phyloP scores from a whole-genome alignment of 2,888 invertebrate species.

The Hedya salicella region DNA sequence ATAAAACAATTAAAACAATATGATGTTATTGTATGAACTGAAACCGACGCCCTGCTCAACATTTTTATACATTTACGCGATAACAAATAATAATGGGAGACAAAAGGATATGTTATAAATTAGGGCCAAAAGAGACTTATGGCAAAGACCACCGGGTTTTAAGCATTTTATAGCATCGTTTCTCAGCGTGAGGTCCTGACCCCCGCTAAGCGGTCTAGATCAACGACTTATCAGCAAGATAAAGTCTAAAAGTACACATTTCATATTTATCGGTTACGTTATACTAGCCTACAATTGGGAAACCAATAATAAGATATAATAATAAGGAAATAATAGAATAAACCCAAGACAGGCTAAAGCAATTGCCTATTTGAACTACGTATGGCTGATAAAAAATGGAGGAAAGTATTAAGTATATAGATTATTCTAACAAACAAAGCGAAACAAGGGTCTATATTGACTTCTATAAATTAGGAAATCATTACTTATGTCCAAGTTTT shows the following conservation, averaged over 20 bases:
- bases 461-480: too few relatives aligned
- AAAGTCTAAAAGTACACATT: constrained; percentile 28
- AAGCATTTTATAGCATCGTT: constrained; percentile 32
- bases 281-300: not conserved
- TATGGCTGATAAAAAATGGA: too few relatives aligned
- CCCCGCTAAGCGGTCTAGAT: constrained; percentile 29
- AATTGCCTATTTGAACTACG: too few relatives aligned
- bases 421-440: too few relatives aligned
- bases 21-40: too few relatives aligned
- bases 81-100: not conserved
- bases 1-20: too few relatives aligned
- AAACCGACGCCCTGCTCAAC: too few relatives aligned
- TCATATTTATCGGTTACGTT: constrained; percentile 4
- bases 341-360: not conserved
- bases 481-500: too few relatives aligned
- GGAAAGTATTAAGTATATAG: too few relatives aligned
- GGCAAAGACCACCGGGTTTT: constrained; percentile 10
- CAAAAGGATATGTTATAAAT: constrained; percentile 12
- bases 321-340: not conserved
- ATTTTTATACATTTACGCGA: not conserved
- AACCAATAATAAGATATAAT: not conserved
- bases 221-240: constrained; percentile 13
- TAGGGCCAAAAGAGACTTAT: constrained; percentile 2
- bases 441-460: too few relatives aligned
- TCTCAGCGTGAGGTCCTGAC: constrained; percentile 36